Percentiles rank a stretch among this genome's conserved stretches.
phyloP scores from a whole-genome alignment of 2,113 vertebrate species.

The Corvus cornix region DNA sequence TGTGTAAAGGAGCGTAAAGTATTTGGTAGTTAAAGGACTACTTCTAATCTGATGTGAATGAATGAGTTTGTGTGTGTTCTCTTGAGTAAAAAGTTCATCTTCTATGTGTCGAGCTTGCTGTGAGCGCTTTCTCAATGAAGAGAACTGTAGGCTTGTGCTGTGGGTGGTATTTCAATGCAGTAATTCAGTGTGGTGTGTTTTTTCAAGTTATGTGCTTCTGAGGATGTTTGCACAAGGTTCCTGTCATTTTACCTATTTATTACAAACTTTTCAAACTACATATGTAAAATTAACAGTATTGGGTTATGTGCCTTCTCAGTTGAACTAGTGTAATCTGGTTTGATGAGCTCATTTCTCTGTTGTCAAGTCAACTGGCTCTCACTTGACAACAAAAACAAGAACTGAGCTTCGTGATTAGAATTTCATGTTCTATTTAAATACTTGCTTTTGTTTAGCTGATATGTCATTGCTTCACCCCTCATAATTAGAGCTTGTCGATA shows the following conservation, averaged over 20 bases:
- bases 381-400: neutral
- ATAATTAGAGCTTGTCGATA: neutral
- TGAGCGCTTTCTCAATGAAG: neutral
- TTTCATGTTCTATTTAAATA: neutral
- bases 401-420: neutral
- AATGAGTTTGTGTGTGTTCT: neutral
- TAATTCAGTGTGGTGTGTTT: neutral
- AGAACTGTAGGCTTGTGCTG: neutral
- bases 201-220: neutral
- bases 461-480: neutral
- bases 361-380: neutral
- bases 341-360: neutral
- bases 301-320: neutral
- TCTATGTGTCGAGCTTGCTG: fast-evolving
- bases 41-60: neutral
- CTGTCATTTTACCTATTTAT: neutral
- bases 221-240: neutral
- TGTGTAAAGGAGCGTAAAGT: neutral
- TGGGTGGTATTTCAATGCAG: neutral
- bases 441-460: neutral
- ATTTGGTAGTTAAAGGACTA: neutral
- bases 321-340: neutral
- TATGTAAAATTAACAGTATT: neutral
- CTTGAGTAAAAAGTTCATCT: neutral
- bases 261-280: neutral